Base-by-base conservation (phyloP, 2,797 vertebrate genomes). In the Aselliscus stoliczkanus region DNA sequence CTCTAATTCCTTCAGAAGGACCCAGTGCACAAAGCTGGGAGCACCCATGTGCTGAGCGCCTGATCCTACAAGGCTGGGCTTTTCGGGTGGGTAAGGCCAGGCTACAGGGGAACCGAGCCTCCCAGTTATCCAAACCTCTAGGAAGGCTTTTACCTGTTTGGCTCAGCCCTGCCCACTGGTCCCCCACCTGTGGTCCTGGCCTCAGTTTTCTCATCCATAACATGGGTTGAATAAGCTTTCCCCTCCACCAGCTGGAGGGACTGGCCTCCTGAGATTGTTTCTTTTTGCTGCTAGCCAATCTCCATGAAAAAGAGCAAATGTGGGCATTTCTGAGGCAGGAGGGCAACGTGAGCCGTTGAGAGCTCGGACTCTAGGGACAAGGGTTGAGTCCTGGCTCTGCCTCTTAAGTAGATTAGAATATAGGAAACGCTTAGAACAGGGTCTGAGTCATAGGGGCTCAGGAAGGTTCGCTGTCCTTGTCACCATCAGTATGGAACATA, bases 31-130 rank as follows among this genome's bases (percentile, higher is more conserved):
- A 12, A 13, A 60, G 50, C 31, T 1, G 3, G 76, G 70, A 14
- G 4, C 0, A 0, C 10, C 25, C 17, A 1, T 0, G 0, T 4
- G 2, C 85, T 12, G 8, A 29, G 20, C 23, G 21, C n/a, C 72
- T 58, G 27, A 37, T 34, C 42, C 42, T 6, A 0, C 12, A 17
- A 9, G n/a, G 39, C n/a, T 15, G 52, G 47, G 12, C 37, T 39
- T 27, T 34, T 21, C 9, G 1, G 15, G 17, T 13, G 15, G 8
- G 1, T 1, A 8, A 17, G 23, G 17, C 58, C 18, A 31, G 64
- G 67, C 11, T 31, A 21, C 0, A 7, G 64, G 34, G 39, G 8
- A 31, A 54, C 23, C 6, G n/a, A 60, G 21, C 31, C 47, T 44
- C 31, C 8, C 0, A 5, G 64, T 44, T 15, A 72, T 29, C 23